Base-by-base conservation (phyloP, 2,888 invertebrate species). In the Parochlus steinenii region DNA sequence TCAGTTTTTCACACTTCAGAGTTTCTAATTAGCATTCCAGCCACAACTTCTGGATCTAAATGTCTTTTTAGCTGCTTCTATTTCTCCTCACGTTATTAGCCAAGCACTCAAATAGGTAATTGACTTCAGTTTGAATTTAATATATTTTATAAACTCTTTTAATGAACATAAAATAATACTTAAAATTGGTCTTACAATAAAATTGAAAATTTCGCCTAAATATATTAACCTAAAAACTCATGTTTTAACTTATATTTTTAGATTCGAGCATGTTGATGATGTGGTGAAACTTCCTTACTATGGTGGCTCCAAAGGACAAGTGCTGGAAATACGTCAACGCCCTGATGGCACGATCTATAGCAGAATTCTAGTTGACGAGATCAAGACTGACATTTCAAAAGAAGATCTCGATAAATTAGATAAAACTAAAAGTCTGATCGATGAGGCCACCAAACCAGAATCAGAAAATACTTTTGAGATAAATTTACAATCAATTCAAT, bases 281-380 rank as follows among this genome's bases (percentile, higher is more conserved):
- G 30, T 38, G 4, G 44, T 64, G 61, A 37, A 53, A 36, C 48
- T 75, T 25, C 72, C 76, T 10, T 79, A 71, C 54, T 79, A 79
- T 48, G 79, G 80, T 2, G 78, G 77, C 19, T 72, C 67, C 3
- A 71, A 69, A 48, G 79, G 79, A 1, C 74, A 77, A 53, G 67
- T 71, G 36, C 54, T 76, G 45, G 67, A 67, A 63, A 60, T 73
- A 33, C 64, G 61, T 33, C 66, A 64, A 54, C 62, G 64, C 34
- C 54, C 56, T 5, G 56, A 64, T 44, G 72, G 72, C 12, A 53
- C 56, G 6, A 48, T 65, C 1, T 48, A 62, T 28, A 65, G 63
- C 19, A 64, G 67, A 42, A 64, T 57, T 38, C 57, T 43, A 8
- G 30, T 20, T 22, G 36, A 36, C 6, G 36, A 53, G 50, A 42